Evolutionary conservation across 2,797 vertebrate genomes (phyloP).

Genomic region (Sebastes itinus): DNA sequence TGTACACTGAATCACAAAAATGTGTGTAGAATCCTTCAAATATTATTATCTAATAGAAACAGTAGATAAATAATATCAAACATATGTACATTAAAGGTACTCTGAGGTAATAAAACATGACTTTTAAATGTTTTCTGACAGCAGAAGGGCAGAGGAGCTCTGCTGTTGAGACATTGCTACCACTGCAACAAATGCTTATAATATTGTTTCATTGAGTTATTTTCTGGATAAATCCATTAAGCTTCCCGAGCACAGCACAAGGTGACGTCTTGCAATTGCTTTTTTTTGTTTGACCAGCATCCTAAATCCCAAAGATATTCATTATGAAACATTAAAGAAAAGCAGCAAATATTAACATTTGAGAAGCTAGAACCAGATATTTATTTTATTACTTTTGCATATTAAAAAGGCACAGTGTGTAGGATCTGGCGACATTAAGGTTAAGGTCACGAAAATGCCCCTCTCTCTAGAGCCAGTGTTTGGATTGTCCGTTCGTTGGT

Average conservation of each 20-base stretch:
- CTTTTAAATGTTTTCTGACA: not conserved
- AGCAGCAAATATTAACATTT: not conserved
- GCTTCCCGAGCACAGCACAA: not conserved
- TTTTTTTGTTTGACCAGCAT: not conserved
- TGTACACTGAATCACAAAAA: not conserved
- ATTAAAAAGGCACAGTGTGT: too few relatives aligned
- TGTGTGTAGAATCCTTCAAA: not conserved
- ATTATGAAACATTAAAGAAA: not conserved
- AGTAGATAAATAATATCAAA: not conserved
- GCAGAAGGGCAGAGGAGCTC: not conserved
- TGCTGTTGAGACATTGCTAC: not conserved
- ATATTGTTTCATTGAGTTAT: not conserved
- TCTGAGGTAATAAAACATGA: not conserved
- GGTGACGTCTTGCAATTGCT: too few relatives aligned
- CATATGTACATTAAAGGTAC: not conserved
- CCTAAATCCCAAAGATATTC: not conserved
- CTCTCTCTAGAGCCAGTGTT: too few relatives aligned
- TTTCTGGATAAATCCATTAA: not conserved
- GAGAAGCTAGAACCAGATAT: not conserved
- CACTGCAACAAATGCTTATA: not conserved
- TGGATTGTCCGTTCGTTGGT: fast-evolving
- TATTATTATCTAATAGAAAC: too few relatives aligned
- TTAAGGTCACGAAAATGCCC: too few relatives aligned
- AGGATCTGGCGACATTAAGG: too few relatives aligned
- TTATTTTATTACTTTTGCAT: too few relatives aligned